A percentile compares a stretch with the other conserved stretches of the same genome.
These are phyloP conservation scores for Carettochelys insculpta DNA, from an alignment of 2,113 vertebrate genomes.

Conservation along the genomic window DNA sequence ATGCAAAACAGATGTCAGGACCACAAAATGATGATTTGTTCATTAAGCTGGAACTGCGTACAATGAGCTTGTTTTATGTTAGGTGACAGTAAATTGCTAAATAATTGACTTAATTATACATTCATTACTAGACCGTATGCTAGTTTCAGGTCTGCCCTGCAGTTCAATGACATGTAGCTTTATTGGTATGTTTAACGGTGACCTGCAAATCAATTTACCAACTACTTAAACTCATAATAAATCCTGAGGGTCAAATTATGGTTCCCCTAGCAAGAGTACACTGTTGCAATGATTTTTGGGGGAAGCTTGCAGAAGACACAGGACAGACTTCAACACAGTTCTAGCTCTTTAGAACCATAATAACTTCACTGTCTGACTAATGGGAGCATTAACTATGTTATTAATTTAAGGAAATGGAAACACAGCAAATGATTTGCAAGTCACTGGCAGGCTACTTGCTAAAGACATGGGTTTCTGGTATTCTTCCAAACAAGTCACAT, in stretches of 20 bases:
- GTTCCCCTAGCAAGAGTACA: neutral
- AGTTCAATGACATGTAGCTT: neutral
- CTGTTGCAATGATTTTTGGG: neutral
- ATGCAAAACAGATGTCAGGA: neutral
- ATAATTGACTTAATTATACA: neutral
- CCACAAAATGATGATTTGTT: neutral
- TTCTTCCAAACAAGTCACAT: slow-evolving; percentile 54
- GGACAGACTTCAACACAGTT: fast-evolving
- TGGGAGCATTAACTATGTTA: neutral
- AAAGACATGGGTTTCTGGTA: neutral
- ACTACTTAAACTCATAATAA: neutral
- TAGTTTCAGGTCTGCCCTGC: neutral
- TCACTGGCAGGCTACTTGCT: neutral
- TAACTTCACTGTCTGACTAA: neutral
- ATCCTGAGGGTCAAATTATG: neutral
- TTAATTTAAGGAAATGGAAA: neutral
- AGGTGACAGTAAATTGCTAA: neutral
- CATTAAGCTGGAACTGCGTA: neutral
- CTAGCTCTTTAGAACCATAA: neutral
- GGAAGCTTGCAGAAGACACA: neutral
- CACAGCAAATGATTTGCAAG: neutral
- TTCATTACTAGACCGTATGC: fast-evolving
- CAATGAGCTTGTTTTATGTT: neutral
- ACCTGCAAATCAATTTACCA: neutral
- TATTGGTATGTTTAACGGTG: neutral